phyloP scores from a whole-genome alignment of 1,140 invertebrate species.

The Drosophila hydei region DNA sequence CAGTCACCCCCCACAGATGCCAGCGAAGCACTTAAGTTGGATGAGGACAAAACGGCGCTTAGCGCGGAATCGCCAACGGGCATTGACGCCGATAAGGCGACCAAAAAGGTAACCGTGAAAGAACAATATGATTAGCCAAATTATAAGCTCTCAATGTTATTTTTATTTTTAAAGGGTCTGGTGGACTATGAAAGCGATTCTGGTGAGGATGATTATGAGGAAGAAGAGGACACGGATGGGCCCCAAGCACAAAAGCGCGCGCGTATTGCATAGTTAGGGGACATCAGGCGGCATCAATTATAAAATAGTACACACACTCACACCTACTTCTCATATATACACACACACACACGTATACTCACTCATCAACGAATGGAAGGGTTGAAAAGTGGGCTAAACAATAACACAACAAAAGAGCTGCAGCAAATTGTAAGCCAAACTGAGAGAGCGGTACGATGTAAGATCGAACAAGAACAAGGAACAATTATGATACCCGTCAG shows the following conservation, averaged over 20 bases:
- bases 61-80: constrained; percentile 30
- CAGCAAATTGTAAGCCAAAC: constrained; percentile 23
- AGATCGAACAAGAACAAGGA: constrained; percentile 65
- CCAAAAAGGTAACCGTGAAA: constrained; percentile 55
- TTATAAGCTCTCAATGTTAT: not conserved
- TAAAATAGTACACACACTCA: constrained; percentile 65
- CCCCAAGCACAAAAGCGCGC: constrained; percentile 81
- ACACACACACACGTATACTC: constrained; percentile 35
- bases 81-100: constrained; percentile 64
- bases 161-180: constrained; percentile 87
- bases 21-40: constrained; percentile 43
- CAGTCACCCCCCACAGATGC: constrained; percentile 37
- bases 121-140: not conserved
- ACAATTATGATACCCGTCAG: constrained; percentile 11
- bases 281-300: constrained; percentile 72
- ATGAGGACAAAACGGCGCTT: constrained; percentile 35
- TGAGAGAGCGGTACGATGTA: constrained; percentile 64
- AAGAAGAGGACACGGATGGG: constrained; percentile 87
- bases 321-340: constrained; percentile 26
- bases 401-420: not conserved
- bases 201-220: constrained; percentile 97
- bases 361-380: constrained; percentile 37
- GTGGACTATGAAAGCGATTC: constrained; percentile 98
- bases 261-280: constrained; percentile 79
- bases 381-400: constrained; percentile 28